A percentile compares a stretch with the other conserved stretches of the same genome.
These are phyloP conservation scores for Pomacea maculata DNA, from an alignment of 1,140 invertebrate species.

Conservation along the genomic window DNA sequence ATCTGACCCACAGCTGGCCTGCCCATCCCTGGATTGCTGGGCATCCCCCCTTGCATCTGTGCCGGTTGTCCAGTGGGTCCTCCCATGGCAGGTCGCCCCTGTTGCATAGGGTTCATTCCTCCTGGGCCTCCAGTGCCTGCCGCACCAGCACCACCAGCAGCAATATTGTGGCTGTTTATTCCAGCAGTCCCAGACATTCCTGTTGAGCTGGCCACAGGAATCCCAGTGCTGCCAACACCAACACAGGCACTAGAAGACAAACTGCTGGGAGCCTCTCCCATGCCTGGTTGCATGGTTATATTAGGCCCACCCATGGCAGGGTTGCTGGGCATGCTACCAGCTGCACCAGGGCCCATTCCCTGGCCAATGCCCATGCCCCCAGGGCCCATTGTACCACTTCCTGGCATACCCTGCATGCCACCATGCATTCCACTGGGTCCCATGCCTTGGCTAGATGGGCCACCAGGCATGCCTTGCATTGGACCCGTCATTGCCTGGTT, in stretches of 20 bases:
- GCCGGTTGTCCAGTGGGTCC: background rate
- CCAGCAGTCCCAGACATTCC: conserved; percentile 19
- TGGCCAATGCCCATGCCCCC: conserved; percentile 10
- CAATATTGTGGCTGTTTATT: no score
- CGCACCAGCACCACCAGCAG: conserved; percentile 24
- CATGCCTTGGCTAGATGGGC: conserved; percentile 32
- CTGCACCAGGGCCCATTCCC: conserved; percentile 8
- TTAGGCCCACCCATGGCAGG: conserved; percentile 32
- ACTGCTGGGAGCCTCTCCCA: conserved; percentile 10
- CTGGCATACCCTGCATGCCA: conserved; percentile 20
- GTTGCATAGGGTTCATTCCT: conserved; percentile 20
- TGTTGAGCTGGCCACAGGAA: conserved; percentile 20
- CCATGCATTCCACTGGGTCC: conserved; percentile 23
- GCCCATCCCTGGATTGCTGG: conserved; percentile 15
- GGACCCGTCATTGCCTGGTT: conserved; percentile 56
- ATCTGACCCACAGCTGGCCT: conserved; percentile 22
- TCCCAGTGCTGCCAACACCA: background rate
- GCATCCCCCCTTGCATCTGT: conserved; percentile 13
- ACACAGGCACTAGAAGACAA: background rate
- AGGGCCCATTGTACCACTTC: conserved; percentile 11
- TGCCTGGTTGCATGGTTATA: conserved; percentile 34
- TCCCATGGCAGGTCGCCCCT: conserved; percentile 2
- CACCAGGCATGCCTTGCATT: conserved; percentile 61
- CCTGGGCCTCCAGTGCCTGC: conserved; percentile 28
- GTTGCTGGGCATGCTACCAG: conserved; percentile 18